These are phyloP conservation scores for Arctocebus calabarensis DNA, from an alignment of 2,797 vertebrate species.

Conservation along the genomic window DNA sequence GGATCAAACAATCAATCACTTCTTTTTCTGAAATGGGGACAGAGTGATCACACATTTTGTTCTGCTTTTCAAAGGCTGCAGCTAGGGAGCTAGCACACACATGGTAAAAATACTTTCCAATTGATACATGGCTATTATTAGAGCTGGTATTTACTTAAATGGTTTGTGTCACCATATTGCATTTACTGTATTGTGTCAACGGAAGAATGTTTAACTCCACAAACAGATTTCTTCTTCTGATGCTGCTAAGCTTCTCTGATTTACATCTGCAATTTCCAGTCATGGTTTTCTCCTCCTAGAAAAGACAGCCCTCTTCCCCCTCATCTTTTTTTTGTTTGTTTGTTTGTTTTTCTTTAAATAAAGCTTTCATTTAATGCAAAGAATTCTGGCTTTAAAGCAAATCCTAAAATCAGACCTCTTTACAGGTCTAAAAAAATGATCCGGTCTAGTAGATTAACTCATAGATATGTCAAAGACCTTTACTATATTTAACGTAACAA, in stretches of 20 bases:
- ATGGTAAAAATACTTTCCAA: constrained; percentile 76
- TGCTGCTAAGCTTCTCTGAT: constrained; percentile 67
- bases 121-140: constrained; percentile 82
- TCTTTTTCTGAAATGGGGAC: constrained; percentile 37
- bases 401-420: neutral
- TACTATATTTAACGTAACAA: neutral
- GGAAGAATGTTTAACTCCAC: constrained; percentile 60
- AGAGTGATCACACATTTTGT: constrained; percentile 40
- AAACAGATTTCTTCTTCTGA: constrained; percentile 68
- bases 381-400: constrained; percentile 2
- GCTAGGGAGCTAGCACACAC: constrained; percentile 76
- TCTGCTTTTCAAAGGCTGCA: constrained; percentile 70
- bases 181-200: constrained; percentile 63
- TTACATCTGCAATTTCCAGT: constrained; percentile 68
- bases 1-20: constrained; percentile 65
- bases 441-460: constrained; percentile 26
- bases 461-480: constrained; percentile 47
- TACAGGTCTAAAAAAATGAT: neutral
- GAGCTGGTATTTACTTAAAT: constrained; percentile 78
- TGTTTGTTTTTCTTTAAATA: neutral
- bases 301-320: neutral
- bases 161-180: constrained; percentile 44
- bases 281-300: neutral
- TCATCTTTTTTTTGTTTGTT: too few species aligned
- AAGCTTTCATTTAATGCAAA: constrained; percentile 46